phyloP scores from a whole-genome alignment of 1,140 invertebrate genomes.

The Zaprionus capensis region DNA sequence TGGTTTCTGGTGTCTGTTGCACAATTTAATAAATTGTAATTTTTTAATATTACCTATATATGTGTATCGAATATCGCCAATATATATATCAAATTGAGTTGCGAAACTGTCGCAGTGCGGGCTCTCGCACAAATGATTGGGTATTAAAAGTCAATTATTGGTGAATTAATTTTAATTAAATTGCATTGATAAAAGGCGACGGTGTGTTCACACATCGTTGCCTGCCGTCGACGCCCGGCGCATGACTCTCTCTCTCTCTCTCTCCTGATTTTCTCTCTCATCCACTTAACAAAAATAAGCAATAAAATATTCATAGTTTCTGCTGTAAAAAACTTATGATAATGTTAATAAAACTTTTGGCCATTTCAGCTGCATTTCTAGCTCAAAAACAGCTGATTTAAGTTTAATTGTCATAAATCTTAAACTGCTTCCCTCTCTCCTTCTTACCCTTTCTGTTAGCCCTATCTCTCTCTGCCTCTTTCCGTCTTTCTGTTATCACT shows the following conservation, averaged over 20 bases:
- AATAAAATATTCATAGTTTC: constrained; percentile 73
- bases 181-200: constrained; percentile 68
- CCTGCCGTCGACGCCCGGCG: constrained; percentile 33
- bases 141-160: constrained; percentile 80
- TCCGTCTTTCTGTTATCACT: constrained; percentile 31
- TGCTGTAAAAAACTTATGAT: constrained; percentile 49
- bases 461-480: constrained; percentile 41
- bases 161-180: constrained; percentile 78
- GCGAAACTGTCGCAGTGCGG: constrained; percentile 20
- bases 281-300: constrained; percentile 40
- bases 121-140: constrained; percentile 68
- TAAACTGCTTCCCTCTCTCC: constrained; percentile 4
- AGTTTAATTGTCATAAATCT: constrained; percentile 51
- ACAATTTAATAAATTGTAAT: constrained; percentile 63
- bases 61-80: constrained; percentile 1
- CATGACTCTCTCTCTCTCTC: background rate
- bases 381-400: constrained; percentile 56
- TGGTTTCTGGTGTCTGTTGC: constrained; percentile 29
- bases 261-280: background rate
- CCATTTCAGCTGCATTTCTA: constrained; percentile 44
- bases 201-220: constrained; percentile 60
- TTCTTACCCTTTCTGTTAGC: too few species aligned
- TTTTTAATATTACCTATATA: constrained; percentile 58
- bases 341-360: constrained; percentile 69
- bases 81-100: constrained; percentile 13